A percentile compares a stretch with the other conserved stretches of the same genome.
These are phyloP conservation scores for Halichoeres trimaculatus DNA, from an alignment of 2,113 vertebrate species.

Conservation along the genomic window DNA sequence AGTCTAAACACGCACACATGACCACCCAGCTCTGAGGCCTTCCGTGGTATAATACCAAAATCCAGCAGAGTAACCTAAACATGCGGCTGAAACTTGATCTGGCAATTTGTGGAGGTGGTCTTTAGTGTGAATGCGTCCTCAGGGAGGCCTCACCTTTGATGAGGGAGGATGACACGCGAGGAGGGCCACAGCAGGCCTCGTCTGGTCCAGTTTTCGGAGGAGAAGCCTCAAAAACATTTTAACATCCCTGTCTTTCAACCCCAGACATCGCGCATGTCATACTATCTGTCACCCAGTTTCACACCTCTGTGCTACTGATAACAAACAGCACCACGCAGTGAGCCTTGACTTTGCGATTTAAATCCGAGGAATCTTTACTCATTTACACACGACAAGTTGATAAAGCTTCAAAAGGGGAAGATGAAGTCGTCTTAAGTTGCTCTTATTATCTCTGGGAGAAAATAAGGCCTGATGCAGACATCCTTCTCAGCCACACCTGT, in stretches of 20 bases:
- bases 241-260: background rate
- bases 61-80: conserved; percentile 12
- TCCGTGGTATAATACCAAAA: conserved; percentile 20
- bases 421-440: background rate
- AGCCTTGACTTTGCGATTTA: conserved; percentile 33
- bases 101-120: conserved; percentile 33
- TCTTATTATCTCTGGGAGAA: background rate
- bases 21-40: conserved; percentile 35
- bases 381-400: conserved; percentile 24
- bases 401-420: background rate
- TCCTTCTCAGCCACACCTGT: conserved; percentile 25
- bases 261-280: too few species aligned
- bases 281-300: conserved; percentile 8
- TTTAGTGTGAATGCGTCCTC: conserved; percentile 13
- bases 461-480: background rate
- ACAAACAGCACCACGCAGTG: conserved; percentile 8
- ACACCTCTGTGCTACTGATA: conserved; percentile 62
- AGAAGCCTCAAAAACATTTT: background rate
- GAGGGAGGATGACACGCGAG: conserved; percentile 14
- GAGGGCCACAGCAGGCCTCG: background rate
- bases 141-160: conserved; percentile 14
- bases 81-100: conserved; percentile 28
- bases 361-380: conserved; percentile 13
- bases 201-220: background rate
- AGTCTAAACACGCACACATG: conserved; percentile 38